These are phyloP conservation scores for Tenodera sinensis DNA, from an alignment of 2,888 invertebrate species.

Conservation along the genomic window DNA sequence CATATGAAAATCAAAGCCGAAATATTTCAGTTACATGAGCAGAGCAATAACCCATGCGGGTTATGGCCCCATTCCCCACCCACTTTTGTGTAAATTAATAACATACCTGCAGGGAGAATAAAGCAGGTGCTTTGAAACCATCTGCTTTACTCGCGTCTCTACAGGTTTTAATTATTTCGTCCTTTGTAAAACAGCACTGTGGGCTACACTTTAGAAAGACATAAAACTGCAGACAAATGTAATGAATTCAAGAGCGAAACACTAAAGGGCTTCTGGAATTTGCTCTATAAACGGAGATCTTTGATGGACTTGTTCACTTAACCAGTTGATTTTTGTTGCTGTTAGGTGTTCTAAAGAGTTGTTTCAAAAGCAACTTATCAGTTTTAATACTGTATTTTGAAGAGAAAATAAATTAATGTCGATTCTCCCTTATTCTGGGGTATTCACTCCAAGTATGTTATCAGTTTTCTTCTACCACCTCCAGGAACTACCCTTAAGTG, in stretches of 20 bases:
- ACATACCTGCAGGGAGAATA: not conserved
- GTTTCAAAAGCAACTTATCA: no score
- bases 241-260: not conserved
- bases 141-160: not conserved
- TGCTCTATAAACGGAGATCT: not conserved
- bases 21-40: not conserved
- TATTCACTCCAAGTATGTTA: no score
- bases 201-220: not conserved
- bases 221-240: not conserved
- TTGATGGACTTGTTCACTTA: not conserved
- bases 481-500: no score
- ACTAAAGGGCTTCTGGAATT: not conserved
- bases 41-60: not conserved
- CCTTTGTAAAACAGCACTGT: not conserved
- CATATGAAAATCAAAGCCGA: not conserved
- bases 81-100: not conserved
- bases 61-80: not conserved
- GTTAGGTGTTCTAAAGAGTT: no score
- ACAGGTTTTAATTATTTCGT: not conserved
- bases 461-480: no score
- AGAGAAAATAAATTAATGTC: no score
- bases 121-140: not conserved
- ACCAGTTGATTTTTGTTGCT: not conserved
- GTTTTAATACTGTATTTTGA: no score
- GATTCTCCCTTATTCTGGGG: no score